These are phyloP conservation scores for Enteromius anoplus DNA, from an alignment of 2,797 vertebrate species.

Conservation along the genomic window DNA sequence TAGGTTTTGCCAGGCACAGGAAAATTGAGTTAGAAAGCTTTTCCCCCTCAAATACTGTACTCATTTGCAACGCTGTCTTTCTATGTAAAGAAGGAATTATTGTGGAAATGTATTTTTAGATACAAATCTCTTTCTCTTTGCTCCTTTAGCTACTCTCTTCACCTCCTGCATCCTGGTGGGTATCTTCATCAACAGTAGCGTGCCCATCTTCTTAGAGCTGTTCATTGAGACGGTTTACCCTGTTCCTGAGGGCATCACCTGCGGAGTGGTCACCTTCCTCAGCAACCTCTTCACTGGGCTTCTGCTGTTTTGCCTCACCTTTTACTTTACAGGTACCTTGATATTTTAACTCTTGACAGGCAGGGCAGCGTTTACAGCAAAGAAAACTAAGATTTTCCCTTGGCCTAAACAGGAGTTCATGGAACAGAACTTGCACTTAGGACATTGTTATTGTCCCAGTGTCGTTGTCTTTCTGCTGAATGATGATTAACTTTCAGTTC, in stretches of 20 bases:
- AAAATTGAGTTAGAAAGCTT: background rate
- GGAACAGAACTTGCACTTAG: background rate
- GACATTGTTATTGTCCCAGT: conserved; percentile 10
- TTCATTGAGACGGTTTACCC: conserved; percentile 98
- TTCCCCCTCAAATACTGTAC: background rate
- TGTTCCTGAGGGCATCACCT: conserved; percentile 97
- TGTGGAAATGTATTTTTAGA: background rate
- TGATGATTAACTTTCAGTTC: conserved; percentile 50
- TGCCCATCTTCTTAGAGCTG: conserved; percentile 98
- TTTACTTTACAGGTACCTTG: conserved; percentile 91
- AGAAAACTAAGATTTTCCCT: background rate
- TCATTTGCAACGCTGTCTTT: background rate
- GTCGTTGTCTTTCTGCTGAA: conserved; percentile 44
- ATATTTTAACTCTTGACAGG: background rate
- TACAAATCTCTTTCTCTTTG: background rate
- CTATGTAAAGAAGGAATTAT: background rate
- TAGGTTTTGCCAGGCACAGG: background rate
- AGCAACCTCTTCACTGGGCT: conserved; percentile 94
- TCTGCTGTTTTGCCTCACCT: conserved; percentile 93
- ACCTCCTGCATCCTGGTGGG: conserved; percentile 96
- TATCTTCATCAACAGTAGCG: conserved; percentile 94
- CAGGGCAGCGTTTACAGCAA: background rate
- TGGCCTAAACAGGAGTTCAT: background rate
- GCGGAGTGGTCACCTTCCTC: conserved; percentile 95
- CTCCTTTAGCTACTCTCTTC: conserved; percentile 87